These are phyloP conservation scores for Sebastes hubbsi DNA, from an alignment of 2,797 vertebrate genomes.

Conservation along the genomic window DNA sequence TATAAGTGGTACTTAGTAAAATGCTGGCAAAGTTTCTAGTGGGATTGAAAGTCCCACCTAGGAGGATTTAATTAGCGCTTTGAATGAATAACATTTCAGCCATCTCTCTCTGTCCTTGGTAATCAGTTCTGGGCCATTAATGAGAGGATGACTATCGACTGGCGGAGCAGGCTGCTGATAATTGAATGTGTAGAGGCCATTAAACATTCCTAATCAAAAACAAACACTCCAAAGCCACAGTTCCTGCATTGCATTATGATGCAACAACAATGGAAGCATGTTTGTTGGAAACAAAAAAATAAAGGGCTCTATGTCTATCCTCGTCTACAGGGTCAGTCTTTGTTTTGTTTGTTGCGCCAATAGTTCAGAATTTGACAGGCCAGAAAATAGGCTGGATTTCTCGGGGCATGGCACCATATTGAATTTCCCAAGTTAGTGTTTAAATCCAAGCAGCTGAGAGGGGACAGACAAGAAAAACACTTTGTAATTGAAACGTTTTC, in stretches of 20 bases:
- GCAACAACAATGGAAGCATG: constrained; percentile 37
- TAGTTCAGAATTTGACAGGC: constrained; percentile 51
- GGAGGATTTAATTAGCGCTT: constrained; percentile 81
- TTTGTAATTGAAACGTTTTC: constrained; percentile 57
- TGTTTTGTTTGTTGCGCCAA: constrained; percentile 20
- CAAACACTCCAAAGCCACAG: constrained; percentile 78
- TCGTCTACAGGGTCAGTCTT: constrained; percentile 1
- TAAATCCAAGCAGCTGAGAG: constrained; percentile 45
- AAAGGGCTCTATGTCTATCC: constrained; percentile 12
- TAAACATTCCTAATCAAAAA: constrained; percentile 86
- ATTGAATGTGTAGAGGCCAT: constrained; percentile 84
- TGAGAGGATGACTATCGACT: constrained; percentile 83
- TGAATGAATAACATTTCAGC: constrained; percentile 80
- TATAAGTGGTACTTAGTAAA: constrained; percentile 21
- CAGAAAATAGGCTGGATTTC: constrained; percentile 61
- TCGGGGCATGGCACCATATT: constrained; percentile 34
- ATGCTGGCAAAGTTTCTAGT: constrained; percentile 52
- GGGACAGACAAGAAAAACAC: constrained; percentile 43
- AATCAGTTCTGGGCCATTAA: constrained; percentile 84
- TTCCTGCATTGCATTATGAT: constrained; percentile 52
- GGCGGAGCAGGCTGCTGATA: constrained; percentile 77
- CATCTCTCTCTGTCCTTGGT: constrained; percentile 73
- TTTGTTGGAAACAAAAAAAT: constrained; percentile 13
- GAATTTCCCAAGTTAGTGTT: constrained; percentile 51
- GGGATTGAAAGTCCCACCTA: constrained; percentile 73